phyloP scores from a whole-genome alignment of 2,888 invertebrate species.

The Agonopterix heracliana region DNA sequence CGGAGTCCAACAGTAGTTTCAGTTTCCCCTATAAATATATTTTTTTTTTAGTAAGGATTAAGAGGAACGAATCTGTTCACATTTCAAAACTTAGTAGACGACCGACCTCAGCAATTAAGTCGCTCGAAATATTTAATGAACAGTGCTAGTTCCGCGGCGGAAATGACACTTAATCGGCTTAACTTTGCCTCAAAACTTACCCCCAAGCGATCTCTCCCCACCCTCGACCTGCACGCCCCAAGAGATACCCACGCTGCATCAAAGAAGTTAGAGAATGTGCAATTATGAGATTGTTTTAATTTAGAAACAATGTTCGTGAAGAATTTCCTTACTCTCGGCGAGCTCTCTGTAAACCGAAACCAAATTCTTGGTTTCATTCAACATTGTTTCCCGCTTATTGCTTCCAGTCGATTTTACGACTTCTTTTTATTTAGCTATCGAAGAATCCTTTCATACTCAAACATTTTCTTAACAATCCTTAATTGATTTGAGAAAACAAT shows the following conservation, averaged over 20 bases:
- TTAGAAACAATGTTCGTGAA: constrained; percentile 73
- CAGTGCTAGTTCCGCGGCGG: constrained; percentile 68
- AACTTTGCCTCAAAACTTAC: constrained; percentile 70
- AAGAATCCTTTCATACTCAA: neutral
- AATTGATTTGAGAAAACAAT: too few relatives aligned
- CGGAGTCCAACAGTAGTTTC: too few relatives aligned
- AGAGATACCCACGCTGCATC: constrained; percentile 62
- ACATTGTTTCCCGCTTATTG: constrained; percentile 67
- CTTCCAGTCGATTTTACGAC: constrained; percentile 20
- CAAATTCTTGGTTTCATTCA: constrained; percentile 68
- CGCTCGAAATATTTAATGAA: constrained; percentile 73
- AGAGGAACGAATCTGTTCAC: constrained; percentile 41
- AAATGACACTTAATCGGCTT: constrained; percentile 75
- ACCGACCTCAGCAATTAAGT: constrained; percentile 66
- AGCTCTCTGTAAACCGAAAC: constrained; percentile 62
- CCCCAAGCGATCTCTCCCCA: constrained; percentile 30
- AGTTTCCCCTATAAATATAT: too few relatives aligned
- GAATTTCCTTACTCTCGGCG: constrained; percentile 65
- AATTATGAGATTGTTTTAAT: constrained; percentile 77
- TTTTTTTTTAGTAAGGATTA: constrained; percentile 18
- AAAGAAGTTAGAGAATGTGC: constrained; percentile 73
- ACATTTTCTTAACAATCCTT: too few relatives aligned
- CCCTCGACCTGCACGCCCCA: constrained; percentile 21
- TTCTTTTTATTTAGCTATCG: neutral
- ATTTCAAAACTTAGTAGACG: constrained; percentile 49